Percentiles rank a stretch among this genome's conserved stretches.
phyloP scores from a whole-genome alignment of 2,113 vertebrate genomes.

The Junco hyemalis region DNA sequence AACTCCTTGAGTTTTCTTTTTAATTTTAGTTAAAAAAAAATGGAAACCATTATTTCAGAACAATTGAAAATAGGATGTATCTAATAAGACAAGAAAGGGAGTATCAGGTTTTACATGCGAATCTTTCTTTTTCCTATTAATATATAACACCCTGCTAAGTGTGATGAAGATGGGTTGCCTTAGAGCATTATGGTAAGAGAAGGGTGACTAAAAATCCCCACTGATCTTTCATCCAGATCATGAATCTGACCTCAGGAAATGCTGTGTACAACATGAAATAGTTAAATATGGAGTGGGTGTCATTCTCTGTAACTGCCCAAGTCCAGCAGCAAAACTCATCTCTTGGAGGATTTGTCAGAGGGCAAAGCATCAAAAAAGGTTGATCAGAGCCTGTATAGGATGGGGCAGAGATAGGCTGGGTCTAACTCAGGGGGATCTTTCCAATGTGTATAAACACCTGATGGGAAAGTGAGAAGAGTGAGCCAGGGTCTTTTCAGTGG shows the following conservation, averaged over 20 bases:
- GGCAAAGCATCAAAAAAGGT: not conserved
- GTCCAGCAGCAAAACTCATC: not conserved
- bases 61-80: not conserved
- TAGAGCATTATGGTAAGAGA: not conserved
- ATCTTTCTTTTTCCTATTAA: not conserved
- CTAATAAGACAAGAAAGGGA: not conserved
- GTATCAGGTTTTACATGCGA: not conserved
- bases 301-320: not conserved
- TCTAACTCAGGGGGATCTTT: not conserved
- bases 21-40: not conserved
- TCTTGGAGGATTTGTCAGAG: not conserved
- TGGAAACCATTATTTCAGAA: not conserved
- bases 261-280: not conserved
- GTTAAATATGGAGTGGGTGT: not conserved
- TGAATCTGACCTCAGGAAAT: not conserved
- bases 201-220: not conserved
- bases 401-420: not conserved
- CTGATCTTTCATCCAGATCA: not conserved
- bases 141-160: rapidly evolving
- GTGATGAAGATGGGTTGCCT: not conserved
- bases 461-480: not conserved
- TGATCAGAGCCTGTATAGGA: not conserved
- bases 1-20: not conserved
- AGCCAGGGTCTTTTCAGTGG: not conserved
- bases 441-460: not conserved